Evolutionary conservation across 2,797 vertebrate species (phyloP), one percentile per base, ranked within the genome.

Genomic region (Rhincodon typus): DNA sequence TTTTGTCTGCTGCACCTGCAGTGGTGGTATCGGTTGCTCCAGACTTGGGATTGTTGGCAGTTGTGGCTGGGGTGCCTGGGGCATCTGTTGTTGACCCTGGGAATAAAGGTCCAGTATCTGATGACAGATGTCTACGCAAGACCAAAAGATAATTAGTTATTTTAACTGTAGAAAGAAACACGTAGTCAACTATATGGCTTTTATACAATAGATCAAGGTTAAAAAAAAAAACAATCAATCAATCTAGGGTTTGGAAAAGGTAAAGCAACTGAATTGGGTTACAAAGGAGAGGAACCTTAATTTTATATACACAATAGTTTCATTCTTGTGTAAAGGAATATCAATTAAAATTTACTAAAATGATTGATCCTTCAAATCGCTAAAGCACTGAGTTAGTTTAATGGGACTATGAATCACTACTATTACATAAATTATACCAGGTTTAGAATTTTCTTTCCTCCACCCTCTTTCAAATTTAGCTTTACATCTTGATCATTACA

Each of bases 21-120:
- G 95, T 4, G 96, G 72, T 15, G 82, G 96, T 42, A 97, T 96
- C 0, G 97, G 96, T 0, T 97, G 97, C 96, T 97, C 96, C 97
- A 0, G 97, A 97, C 66, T 93, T 17, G 95, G 86, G 17, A 94
- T 57, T 50, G 91, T 46, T 90, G 98, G 97, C 96, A 98, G 97
- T 96, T 97, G 97, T 96, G 98, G 98, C 87, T 98, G 98, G 66
- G 98, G 97, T 0, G 98, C 97, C 96, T 98, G 99, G 95, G 99
- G 99, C 97, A 99, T 99, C 96, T 99, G 99, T 95, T 99, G 99
- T 96, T 99, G 99, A 72, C 99, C 99, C 97, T 99, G 99, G 0
- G 99, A 99, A 97, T 99, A 99, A 0, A 99, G 97, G 96, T 99
- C 99, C 97, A 99, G 98, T 97, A 99, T 99, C 97, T 99, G 99